Percentiles rank a stretch among this genome's conserved stretches.
Evolutionary conservation across 2,888 invertebrate species (phyloP).

Genomic region (Megastigmus dorsalis): DNA sequence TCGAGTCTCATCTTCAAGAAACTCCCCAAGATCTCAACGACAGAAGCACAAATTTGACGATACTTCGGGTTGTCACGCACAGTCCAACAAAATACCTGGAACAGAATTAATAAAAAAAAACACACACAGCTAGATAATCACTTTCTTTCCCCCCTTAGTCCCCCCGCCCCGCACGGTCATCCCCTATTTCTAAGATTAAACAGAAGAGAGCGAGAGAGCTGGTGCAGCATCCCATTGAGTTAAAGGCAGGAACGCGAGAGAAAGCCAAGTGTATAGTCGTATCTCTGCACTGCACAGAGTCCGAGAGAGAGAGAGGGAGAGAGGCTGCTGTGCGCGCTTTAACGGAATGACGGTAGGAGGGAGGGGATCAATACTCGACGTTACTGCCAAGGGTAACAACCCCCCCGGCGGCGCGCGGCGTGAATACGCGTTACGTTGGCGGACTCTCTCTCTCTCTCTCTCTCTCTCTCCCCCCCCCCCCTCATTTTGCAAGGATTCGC

Average conservation of each 20-base stretch:
- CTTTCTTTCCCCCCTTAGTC: no score
- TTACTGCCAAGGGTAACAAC: neutral
- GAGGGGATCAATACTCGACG: slow-evolving; percentile 47
- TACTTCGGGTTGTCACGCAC: no score
- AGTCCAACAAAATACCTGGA: no score
- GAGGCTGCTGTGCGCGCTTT: slow-evolving; percentile 30
- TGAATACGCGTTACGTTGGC: neutral
- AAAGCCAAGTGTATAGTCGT: no score
- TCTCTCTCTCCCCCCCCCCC: neutral
- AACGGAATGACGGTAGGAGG: neutral
- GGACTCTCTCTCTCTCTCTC: neutral
- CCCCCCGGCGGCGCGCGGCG: neutral
- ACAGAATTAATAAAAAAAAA: no score
- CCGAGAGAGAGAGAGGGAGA: no score
- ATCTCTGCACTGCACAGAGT: no score
- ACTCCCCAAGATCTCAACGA: neutral
- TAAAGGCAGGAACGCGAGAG: slow-evolving; percentile 59
- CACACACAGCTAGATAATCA: no score
- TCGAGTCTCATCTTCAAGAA: no score
- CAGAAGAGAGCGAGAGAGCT: neutral
- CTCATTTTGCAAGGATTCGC: neutral
- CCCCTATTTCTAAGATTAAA: neutral
- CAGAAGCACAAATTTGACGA: slow-evolving; percentile 9
- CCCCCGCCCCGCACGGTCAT: neutral
- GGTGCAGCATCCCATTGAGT: slow-evolving; percentile 57